Conservation (phyloP, 2,797 vertebrate species). For the Mallotus villosus region DNA sequence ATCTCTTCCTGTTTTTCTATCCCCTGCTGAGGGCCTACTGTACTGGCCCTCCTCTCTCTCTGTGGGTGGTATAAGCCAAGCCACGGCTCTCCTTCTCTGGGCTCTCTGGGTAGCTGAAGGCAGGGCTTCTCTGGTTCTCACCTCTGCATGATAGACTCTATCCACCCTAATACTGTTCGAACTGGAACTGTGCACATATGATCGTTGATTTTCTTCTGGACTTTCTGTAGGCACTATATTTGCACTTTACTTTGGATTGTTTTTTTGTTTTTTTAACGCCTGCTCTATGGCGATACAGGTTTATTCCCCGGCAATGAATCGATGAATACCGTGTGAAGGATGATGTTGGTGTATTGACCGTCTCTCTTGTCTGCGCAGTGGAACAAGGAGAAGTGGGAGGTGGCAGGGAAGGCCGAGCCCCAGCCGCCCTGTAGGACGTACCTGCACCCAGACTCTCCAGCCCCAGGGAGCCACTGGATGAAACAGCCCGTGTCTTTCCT, state of each 20-base stretch:
- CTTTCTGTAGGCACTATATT: too few species aligned
- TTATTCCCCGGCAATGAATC: too few species aligned
- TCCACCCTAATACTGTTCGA: too few species aligned
- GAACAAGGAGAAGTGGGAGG: constrained; percentile 93
- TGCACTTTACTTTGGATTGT: too few species aligned
- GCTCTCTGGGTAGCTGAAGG: constrained; percentile 39
- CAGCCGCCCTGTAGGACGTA: constrained; percentile 89
- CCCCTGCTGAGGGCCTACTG: constrained; percentile 71
- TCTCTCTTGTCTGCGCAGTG: constrained; percentile 72
- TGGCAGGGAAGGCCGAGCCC: constrained; percentile 90
- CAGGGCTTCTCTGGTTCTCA: constrained; percentile 30
- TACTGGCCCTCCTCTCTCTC: constrained; percentile 58
- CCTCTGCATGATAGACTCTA: constrained; percentile 23
- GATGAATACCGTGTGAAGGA: background rate
- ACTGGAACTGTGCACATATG: too few species aligned
- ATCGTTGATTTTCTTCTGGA: too few species aligned
- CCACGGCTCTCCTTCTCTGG: constrained; percentile 35
- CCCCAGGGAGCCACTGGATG: constrained; percentile 92
- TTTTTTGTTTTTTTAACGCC: too few species aligned
- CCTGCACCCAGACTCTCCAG: constrained; percentile 89
- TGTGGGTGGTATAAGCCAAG: constrained; percentile 60
- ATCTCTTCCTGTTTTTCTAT: constrained; percentile 84
- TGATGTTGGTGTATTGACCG: constrained; percentile 4
- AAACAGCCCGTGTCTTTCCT: constrained; percentile 88
- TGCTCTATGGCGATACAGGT: too few species aligned